phyloP scores from a whole-genome alignment of 2,113 vertebrate genomes.

The Cryptoleucopteryx plumbea region DNA sequence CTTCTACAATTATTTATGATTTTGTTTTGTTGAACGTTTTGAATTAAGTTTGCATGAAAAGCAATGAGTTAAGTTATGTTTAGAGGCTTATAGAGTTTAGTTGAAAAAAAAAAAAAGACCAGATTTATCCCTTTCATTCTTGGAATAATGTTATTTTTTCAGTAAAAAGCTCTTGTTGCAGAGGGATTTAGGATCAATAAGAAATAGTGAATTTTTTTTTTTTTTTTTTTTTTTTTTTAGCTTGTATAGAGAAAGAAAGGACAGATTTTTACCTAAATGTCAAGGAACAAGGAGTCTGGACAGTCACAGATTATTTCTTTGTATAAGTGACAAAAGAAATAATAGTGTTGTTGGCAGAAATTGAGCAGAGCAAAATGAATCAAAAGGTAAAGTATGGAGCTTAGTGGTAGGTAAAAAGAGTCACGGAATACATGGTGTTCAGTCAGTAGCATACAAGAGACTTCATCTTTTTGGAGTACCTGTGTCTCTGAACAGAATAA shows the following conservation, averaged over 20 bases:
- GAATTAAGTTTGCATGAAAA: neutral
- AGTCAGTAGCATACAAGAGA: neutral
- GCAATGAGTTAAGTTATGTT: neutral
- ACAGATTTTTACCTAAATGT: neutral
- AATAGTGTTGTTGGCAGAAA: neutral
- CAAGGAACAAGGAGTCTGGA: neutral
- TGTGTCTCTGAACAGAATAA: neutral
- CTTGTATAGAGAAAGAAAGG: neutral
- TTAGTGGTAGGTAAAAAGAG: neutral
- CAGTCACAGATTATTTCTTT: neutral
- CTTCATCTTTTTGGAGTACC: neutral
- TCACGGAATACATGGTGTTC: neutral
- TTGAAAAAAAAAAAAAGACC: neutral
- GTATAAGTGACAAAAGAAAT: neutral
- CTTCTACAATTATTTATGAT: neutral
- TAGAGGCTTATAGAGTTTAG: fast-evolving
- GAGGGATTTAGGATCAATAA: neutral
- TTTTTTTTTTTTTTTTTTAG: neutral
- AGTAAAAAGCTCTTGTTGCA: neutral
- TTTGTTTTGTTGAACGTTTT: neutral
- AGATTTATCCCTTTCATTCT: neutral
- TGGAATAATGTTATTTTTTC: neutral
- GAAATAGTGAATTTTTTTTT: neutral
- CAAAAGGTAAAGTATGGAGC: neutral
- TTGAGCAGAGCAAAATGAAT: neutral